Conservation (phyloP, 2,888 invertebrate species). For the Neoaliturus tenellus region DNA sequence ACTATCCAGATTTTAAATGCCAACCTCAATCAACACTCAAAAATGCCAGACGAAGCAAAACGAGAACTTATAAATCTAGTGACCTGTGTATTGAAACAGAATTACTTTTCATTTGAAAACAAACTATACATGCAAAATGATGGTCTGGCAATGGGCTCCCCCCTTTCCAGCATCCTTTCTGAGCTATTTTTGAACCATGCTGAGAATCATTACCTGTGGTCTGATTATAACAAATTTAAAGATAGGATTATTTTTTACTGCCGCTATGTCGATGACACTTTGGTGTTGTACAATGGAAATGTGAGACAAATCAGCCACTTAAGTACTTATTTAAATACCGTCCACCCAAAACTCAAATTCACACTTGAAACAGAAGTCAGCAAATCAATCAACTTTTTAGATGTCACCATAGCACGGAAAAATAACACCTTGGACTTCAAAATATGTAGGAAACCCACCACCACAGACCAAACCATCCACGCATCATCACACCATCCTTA, state of each 20-base stretch:
- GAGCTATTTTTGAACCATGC: background rate
- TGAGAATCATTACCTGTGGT: background rate
- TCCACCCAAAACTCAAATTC: background rate
- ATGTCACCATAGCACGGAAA: background rate
- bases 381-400: background rate
- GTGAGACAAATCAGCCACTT: background rate
- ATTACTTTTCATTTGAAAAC: background rate
- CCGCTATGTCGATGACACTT: background rate
- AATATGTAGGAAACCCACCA: background rate
- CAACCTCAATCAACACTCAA: no score
- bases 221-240: background rate
- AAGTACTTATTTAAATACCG: background rate
- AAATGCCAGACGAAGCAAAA: no score
- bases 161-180: background rate
- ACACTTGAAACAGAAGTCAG: background rate
- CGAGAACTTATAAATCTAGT: background rate
- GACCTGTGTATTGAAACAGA: background rate
- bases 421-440: background rate
- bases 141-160: background rate
- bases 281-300: background rate
- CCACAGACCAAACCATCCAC: background rate
- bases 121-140: background rate
- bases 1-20: no score
- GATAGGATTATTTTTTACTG: background rate
- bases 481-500: background rate